Evolutionary conservation across 2,797 vertebrate genomes (phyloP).

Genomic region (Mus spretus): DNA sequence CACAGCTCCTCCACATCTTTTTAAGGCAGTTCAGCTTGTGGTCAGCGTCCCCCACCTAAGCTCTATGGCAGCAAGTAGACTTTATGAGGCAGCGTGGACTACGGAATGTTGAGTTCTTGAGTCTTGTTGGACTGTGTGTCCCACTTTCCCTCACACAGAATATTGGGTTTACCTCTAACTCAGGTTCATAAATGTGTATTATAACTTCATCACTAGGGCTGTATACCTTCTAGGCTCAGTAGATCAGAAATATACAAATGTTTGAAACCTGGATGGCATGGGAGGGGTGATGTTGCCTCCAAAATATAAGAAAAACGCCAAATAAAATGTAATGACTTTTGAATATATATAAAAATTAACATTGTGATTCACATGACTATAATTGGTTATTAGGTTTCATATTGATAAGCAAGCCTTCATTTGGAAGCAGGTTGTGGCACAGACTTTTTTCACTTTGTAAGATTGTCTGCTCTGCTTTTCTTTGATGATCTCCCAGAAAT

Average conservation of each 20-base stretch:
- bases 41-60: neutral
- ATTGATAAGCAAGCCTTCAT: neutral
- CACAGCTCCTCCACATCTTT: neutral
- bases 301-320: conserved; percentile 27
- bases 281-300: neutral
- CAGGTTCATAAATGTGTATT: neutral
- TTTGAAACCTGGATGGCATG: neutral
- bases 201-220: neutral
- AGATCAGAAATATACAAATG: neutral
- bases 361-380: neutral
- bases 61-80: neutral
- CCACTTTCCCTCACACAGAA: neutral
- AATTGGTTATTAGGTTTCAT: neutral
- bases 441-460: neutral
- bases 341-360: neutral
- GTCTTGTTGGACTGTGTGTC: neutral
- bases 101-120: neutral
- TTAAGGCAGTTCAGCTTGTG: neutral
- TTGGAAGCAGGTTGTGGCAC: neutral
- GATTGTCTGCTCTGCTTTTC: neutral
- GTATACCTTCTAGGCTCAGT: neutral
- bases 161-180: neutral
- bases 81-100: neutral
- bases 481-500: neutral
- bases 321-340: neutral